Percentiles rank a stretch among this genome's conserved stretches.
These are phyloP conservation scores for Todus mexicanus DNA, from an alignment of 2,797 vertebrate genomes.

Conservation along the genomic window DNA sequence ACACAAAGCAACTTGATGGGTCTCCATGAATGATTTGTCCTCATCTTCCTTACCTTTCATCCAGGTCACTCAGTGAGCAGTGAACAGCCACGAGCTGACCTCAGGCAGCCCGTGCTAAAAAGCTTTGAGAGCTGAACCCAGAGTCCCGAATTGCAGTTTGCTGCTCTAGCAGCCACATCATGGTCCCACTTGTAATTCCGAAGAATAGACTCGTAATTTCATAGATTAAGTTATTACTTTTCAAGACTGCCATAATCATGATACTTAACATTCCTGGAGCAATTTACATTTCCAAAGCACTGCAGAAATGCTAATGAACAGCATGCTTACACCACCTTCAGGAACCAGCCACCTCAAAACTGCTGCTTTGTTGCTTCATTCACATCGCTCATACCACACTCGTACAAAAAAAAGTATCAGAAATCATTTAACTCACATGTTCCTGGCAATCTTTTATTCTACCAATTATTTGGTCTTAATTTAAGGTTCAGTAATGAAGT, in stretches of 20 bases:
- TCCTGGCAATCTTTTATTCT: neutral
- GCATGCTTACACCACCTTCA: neutral
- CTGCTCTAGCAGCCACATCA: neutral
- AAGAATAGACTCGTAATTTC: neutral
- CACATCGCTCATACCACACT: neutral
- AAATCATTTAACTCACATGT: neutral
- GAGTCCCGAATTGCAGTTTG: neutral
- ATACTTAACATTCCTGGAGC: conserved; percentile 14
- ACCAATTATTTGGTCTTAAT: neutral
- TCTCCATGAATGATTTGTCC: neutral
- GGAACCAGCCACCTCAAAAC: conserved; percentile 14
- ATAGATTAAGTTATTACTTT: conserved; percentile 26
- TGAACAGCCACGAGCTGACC: neutral
- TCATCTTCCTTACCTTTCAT: neutral
- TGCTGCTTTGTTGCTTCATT: neutral
- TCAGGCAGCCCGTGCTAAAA: neutral
- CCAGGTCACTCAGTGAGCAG: neutral
- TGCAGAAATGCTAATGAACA: conserved; percentile 51
- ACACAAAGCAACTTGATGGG: neutral
- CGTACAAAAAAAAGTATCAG: neutral
- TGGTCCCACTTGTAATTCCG: neutral
- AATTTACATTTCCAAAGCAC: conserved; percentile 32
- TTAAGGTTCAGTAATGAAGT: neutral
- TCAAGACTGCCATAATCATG: conserved; percentile 10
- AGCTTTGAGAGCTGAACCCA: neutral